Conservation (phyloP, 2,113 vertebrate genomes). For the Varanus salvator region DNA sequence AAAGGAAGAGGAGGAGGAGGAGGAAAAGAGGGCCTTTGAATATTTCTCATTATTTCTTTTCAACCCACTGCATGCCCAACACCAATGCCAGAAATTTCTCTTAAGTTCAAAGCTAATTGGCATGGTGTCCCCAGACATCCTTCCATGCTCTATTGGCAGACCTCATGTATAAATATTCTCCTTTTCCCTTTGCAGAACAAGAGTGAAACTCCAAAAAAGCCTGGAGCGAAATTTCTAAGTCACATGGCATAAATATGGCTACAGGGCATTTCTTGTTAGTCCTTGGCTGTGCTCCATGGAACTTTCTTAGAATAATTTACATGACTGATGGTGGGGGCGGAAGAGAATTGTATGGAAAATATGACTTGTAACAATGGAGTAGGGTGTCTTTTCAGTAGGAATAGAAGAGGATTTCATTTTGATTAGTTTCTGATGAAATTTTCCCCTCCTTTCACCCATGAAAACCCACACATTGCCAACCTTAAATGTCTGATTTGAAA, state of each 20-base stretch:
- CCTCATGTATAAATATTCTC: slow-evolving; percentile 1
- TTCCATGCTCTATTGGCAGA: neutral
- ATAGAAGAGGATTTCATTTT: too few species aligned
- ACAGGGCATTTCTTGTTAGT: slow-evolving; percentile 2
- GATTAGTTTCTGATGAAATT: too few species aligned
- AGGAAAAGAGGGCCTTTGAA: neutral
- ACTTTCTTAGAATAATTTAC: neutral
- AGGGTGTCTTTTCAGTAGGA: neutral
- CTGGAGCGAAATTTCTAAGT: slow-evolving; percentile 11
- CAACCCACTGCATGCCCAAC: neutral
- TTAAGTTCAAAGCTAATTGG: slow-evolving; percentile 38
- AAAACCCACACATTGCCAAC: too few species aligned
- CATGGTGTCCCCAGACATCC: neutral
- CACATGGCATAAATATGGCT: neutral
- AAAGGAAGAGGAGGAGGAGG: neutral
- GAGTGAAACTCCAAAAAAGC: neutral
- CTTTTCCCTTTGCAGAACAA: neutral
- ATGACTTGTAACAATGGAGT: accelerated
- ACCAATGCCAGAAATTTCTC: slow-evolving; percentile 21
- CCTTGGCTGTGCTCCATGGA: neutral
- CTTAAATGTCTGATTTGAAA: too few species aligned
- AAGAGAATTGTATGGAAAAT: neutral
- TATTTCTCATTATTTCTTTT: slow-evolving; percentile 8
- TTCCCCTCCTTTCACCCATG: too few species aligned
- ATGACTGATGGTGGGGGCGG: neutral